Evolutionary conservation across 2,888 invertebrate species (phyloP), one percentile per base, ranked within the genome.

Genomic region (Mellilla xanthometata): DNA sequence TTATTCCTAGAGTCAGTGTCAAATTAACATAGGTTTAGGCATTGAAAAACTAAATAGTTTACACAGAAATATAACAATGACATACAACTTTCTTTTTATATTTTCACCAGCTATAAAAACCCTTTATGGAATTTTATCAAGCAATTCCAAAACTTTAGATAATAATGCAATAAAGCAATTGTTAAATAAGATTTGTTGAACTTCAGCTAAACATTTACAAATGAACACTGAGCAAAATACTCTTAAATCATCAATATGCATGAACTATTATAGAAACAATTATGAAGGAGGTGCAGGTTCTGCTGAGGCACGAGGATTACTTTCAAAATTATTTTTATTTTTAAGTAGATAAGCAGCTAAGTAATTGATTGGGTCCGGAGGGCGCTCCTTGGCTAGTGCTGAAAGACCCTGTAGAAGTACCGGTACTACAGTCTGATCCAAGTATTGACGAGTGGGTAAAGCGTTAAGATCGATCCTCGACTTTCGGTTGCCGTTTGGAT

Each of bases 341-440:
- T 97, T 97, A 39, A 99, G 72, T 60, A 99, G 90, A 80, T 96
- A 99, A 15, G 95, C 95, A 30, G 99, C 98, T 55, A 99, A 85
- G 70, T 95, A 99, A 72, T 94, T 96, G 55, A 99, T 96, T 1
- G 99, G 98, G 83, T 99, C 97, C 22, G 96, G 94, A 2, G 99
- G 99, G 27, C 97, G 91, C 81, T 99, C 99, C 75, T 98, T 97
- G 22, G 98, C 97, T 55, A 99, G 82, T 8, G 95, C 95, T 24
- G 97, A 96, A 53, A 99, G 90, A 0, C 96, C 99, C 77, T 97
- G 97, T 13, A 99, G 91, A 41, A 99, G 88, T 70, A 98, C 96
- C 0, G 99, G 99, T 2, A 99, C 98, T 24, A 99, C 98, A 0
- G 99, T 99, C 83, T 98, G 98, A 76, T 99, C 99, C 51, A 99